Conservation (phyloP, 2,797 vertebrate species). For the Graptemys geographica region DNA sequence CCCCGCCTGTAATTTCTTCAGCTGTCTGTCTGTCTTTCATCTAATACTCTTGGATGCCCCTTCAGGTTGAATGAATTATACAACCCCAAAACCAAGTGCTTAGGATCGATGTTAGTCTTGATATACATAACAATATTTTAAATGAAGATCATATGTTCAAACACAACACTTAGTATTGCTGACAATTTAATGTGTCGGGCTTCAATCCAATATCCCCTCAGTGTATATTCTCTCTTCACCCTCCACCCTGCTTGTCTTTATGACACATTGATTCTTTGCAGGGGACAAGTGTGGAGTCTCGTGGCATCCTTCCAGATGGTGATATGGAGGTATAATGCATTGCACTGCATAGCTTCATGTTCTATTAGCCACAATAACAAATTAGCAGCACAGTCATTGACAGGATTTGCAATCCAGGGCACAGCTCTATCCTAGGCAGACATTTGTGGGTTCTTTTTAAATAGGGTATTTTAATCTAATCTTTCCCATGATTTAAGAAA, state of each 20-base stretch:
- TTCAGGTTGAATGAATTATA: not conserved
- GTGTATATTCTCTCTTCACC: not conserved
- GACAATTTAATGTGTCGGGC: not conserved
- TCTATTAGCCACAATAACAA: not conserved
- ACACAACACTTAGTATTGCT: not conserved
- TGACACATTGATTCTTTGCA: not conserved
- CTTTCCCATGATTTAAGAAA: not conserved
- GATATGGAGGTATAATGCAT: not conserved
- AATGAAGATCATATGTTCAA: not conserved
- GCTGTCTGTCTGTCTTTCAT: not conserved
- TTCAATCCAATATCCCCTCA: not conserved
- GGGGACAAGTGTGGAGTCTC: not conserved
- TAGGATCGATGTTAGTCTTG: not conserved
- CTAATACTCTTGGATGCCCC: not conserved
- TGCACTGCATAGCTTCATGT: not conserved
- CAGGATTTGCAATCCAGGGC: not conserved
- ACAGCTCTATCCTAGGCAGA: not conserved
- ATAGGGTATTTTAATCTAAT: not conserved
- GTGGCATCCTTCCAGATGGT: not conserved
- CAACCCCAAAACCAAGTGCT: not conserved
- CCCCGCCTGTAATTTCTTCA: not conserved
- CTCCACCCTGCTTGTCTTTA: not conserved
- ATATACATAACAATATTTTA: not conserved
- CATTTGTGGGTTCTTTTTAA: not conserved
- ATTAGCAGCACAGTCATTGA: not conserved